These are phyloP conservation scores for Agonopterix arenella DNA, from an alignment of 2,888 invertebrate species.

Conservation along the genomic window DNA sequence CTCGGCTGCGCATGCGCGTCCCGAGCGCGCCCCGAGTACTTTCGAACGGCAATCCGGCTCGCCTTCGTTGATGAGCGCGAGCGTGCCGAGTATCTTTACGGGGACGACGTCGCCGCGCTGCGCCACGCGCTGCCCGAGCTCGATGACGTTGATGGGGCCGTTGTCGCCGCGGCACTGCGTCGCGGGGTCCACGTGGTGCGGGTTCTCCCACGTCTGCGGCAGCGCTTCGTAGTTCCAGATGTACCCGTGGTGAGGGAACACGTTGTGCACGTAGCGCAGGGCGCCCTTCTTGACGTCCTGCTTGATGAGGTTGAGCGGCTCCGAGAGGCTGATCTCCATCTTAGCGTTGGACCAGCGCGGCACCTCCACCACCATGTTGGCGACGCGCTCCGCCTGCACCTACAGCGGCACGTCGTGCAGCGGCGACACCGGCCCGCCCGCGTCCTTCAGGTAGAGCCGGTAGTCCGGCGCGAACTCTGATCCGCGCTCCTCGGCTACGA, in stretches of 20 bases:
- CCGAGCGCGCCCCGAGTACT: no score
- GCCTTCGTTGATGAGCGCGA: slow-evolving; percentile 84
- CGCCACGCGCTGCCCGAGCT: slow-evolving; percentile 86
- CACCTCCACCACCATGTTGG: slow-evolving; percentile 99
- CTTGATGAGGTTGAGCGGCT: slow-evolving; percentile 96
- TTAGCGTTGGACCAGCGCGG: slow-evolving; percentile 99
- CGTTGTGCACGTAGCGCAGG: slow-evolving; percentile 96
- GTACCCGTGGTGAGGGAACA: slow-evolving; percentile 99
- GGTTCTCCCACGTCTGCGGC: slow-evolving; percentile 99
- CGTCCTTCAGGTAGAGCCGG: slow-evolving; percentile 89
- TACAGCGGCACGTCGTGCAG: slow-evolving; percentile 98
- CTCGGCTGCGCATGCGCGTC: no score
- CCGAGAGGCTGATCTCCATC: slow-evolving; percentile 96
- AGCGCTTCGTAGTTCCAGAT: slow-evolving; percentile 99
- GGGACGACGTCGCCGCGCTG: slow-evolving; percentile 75
- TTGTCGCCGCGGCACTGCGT: slow-evolving; percentile 98
- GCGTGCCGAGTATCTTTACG: slow-evolving; percentile 88
- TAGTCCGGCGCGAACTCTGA: slow-evolving; percentile 88
- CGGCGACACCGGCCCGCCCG: slow-evolving; percentile 91
- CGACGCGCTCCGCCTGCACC: slow-evolving; percentile 83
- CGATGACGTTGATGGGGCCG: slow-evolving; percentile 98
- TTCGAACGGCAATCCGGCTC: no score
- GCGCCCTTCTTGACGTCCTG: slow-evolving; percentile 99
- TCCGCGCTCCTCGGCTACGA: slow-evolving; percentile 84
- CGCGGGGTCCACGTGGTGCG: slow-evolving; percentile 90